A percentile compares a stretch with the other conserved stretches of the same genome.
These are phyloP conservation scores for Eubasilissa regina DNA, from an alignment of 1,140 invertebrate genomes.

Conservation along the genomic window DNA sequence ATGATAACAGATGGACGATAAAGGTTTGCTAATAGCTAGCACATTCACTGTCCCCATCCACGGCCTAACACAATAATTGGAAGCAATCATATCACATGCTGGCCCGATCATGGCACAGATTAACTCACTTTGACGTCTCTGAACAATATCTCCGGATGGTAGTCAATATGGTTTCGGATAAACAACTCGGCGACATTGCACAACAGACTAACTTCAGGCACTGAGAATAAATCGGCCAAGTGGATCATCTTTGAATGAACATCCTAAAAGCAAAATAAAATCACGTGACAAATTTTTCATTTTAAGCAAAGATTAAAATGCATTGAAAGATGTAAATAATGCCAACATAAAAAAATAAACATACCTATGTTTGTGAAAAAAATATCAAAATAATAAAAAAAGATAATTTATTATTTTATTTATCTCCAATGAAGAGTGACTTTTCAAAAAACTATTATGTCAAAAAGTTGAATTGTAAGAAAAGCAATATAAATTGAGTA, in stretches of 20 bases:
- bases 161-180: conserved; percentile 90
- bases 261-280: conserved; percentile 72
- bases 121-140: conserved; percentile 90
- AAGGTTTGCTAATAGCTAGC: background rate
- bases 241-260: conserved; percentile 91
- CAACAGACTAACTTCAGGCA: conserved; percentile 95
- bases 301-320: conserved; percentile 8
- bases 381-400: too few species aligned
- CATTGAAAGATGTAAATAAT: background rate
- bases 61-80: conserved; percentile 8
- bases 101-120: background rate
- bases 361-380: too few species aligned
- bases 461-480: too few species aligned
- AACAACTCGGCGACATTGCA: conserved; percentile 97
- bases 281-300: too few species aligned
- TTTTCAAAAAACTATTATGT: too few species aligned
- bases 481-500: too few species aligned
- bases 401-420: too few species aligned
- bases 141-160: conserved; percentile 96
- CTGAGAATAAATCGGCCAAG: conserved; percentile 96
- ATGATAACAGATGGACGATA: background rate
- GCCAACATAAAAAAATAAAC: too few species aligned
- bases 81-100: background rate
- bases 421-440: too few species aligned
- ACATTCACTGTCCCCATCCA: background rate